Base-by-base conservation (phyloP, 2,113 vertebrate species). In the Antigone vipio region DNA sequence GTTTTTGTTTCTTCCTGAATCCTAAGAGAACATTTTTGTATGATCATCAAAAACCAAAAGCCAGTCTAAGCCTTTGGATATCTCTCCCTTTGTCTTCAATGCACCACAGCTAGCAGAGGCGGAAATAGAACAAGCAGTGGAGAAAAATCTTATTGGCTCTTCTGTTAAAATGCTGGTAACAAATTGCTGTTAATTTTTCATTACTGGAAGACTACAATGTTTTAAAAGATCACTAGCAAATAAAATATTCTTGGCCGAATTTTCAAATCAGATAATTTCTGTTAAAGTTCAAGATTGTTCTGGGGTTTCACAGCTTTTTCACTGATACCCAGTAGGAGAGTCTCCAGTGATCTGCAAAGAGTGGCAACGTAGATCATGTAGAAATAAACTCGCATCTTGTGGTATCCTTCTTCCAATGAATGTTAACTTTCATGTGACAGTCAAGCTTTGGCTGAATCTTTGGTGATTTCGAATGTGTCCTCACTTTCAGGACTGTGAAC, bases 301-400 rank as follows among this genome's bases (percentile, higher is more conserved):
- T 69, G 69, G 32, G 29, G 7, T 79, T 72, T 92, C 58, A 85
- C 27, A 68, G 34, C 14, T 56, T 38, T 84, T 84, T 84, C 58
- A 38, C 26, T 72, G 55, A 30, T 56, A 90, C 8, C 16, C 29
- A 34, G 30, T n/a, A 52, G 62, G 63, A 80, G 50, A 71, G 20
- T 78, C 34, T 63, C 30, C 74, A 75, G 69, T 56, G 47, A 87
- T 44, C 35, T 94, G 47, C n/a, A 52, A 74, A 12, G 23, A 87
- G 6, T 44, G 76, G 21, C 53, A 68, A 5, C 0, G 0, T 26
- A 60, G 64, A 74, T 64, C 26, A 52, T 0, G 0, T 29, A 72
- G 73, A 75, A 92, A 75, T 63, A 68, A 84, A 64, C 44, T 64
- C 74, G 24, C 34, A 38, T 68, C 40, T 75, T 58, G 30, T 24